A percentile compares a stretch with the other conserved stretches of the same genome.
phyloP scores from a whole-genome alignment of 2,888 invertebrate species.

The Ochlodes sylvanus region DNA sequence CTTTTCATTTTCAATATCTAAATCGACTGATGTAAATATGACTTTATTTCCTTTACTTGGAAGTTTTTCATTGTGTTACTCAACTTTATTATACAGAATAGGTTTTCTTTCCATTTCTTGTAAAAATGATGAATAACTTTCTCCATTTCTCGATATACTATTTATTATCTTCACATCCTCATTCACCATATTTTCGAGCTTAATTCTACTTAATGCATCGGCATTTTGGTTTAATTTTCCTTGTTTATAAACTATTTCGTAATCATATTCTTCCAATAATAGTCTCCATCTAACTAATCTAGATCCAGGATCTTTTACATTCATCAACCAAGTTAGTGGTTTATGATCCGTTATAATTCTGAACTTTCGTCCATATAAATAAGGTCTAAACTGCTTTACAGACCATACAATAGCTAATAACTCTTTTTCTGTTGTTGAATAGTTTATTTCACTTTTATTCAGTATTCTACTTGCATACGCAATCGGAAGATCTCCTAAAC shows the following conservation, averaged over 20 bases:
- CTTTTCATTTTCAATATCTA: conserved; percentile 29
- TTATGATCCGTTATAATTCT: conserved; percentile 25
- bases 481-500: conserved; percentile 21
- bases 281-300: too few relatives aligned
- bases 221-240: conserved; percentile 41
- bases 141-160: conserved; percentile 21
- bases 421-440: conserved; percentile 27
- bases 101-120: conserved; percentile 40
- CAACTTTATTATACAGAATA: conserved; percentile 33
- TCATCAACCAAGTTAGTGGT: conserved; percentile 37
- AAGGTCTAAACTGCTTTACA: conserved; percentile 26
- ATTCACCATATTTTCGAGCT: conserved; percentile 1
- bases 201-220: conserved; percentile 40
- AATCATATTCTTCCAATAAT: too few relatives aligned
- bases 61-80: conserved; percentile 21
- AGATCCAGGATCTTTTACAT: too few relatives aligned
- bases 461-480: conserved; percentile 22
- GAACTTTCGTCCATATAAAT: conserved; percentile 29
- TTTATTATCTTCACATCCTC: conserved; percentile 2
- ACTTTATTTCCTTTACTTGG: conserved; percentile 24
- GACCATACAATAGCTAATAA: conserved; percentile 27
- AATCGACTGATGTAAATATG: conserved; percentile 32
- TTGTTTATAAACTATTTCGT: too few relatives aligned
- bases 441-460: conserved; percentile 15
- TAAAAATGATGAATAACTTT: conserved; percentile 40